phyloP scores from a whole-genome alignment of 2,888 invertebrate genomes.

The Laspeyria flexula region DNA sequence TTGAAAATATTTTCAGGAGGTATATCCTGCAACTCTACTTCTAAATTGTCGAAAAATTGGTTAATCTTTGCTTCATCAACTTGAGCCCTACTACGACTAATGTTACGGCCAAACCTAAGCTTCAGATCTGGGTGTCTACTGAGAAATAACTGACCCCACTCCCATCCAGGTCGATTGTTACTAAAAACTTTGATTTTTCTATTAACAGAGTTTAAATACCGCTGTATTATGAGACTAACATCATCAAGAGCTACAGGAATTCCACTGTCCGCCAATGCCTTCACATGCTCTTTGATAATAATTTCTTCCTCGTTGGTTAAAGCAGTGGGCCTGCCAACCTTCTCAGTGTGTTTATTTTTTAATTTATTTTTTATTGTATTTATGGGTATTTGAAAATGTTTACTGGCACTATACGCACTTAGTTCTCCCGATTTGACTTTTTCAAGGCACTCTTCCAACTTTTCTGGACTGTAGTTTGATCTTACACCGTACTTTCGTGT shows the following conservation, averaged over 20 bases:
- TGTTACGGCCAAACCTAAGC: slow-evolving; percentile 12
- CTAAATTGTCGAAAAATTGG: slow-evolving; percentile 16
- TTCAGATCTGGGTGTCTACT: slow-evolving; percentile 19
- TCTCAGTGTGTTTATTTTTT: slow-evolving; percentile 20
- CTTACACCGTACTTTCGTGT: slow-evolving; percentile 6
- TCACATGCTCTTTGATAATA: slow-evolving; percentile 23
- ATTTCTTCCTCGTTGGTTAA: slow-evolving; percentile 21
- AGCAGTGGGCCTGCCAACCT: slow-evolving; percentile 22
- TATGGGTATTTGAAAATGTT: slow-evolving; percentile 17
- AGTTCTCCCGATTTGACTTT: slow-evolving; percentile 13
- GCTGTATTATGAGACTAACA: slow-evolving; percentile 20
- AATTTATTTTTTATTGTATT: slow-evolving; percentile 24
- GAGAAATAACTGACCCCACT: slow-evolving; percentile 23
- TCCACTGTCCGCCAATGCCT: slow-evolving; percentile 26
- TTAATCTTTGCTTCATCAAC: slow-evolving; percentile 15
- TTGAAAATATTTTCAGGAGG: slow-evolving; percentile 26
- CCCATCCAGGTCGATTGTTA: slow-evolving; percentile 24
- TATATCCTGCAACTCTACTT: slow-evolving; percentile 9
- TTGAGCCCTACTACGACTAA: slow-evolving; percentile 16
- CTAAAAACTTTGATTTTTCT: slow-evolving; percentile 27
- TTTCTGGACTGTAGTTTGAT: slow-evolving; percentile 6
- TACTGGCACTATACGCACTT: slow-evolving; percentile 14
- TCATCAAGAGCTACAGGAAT: slow-evolving; percentile 25
- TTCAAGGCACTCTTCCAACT: slow-evolving; percentile 11
- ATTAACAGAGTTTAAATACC: slow-evolving; percentile 19